Evolutionary conservation across 2,888 invertebrate genomes (phyloP).

Genomic region (Poecilobothrus nobilitatus): DNA sequence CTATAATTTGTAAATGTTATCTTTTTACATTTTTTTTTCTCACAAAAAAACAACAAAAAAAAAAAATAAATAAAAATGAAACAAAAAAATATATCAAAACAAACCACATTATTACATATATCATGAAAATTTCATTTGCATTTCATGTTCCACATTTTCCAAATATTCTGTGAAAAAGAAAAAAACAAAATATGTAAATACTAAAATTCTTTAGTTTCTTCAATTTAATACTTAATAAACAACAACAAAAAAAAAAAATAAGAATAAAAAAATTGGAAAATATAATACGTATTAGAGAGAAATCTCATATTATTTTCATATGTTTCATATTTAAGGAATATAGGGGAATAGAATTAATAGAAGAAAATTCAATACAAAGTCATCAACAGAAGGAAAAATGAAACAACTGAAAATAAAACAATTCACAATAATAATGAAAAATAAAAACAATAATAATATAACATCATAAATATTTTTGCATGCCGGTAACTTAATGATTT

Average conservation of each 20-base stretch:
- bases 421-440: neutral
- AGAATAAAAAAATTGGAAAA: too few species aligned
- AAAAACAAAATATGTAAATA: too few species aligned
- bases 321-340: too few species aligned
- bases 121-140: neutral
- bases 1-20: neutral
- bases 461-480: neutral
- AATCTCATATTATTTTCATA: too few species aligned
- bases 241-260: too few species aligned
- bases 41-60: neutral
- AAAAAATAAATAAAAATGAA: too few species aligned
- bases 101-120: neutral
- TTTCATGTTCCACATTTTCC: conserved; percentile 5
- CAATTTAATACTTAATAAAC: neutral
- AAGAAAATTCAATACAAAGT: too few species aligned
- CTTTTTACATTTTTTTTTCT: neutral
- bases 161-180: neutral
- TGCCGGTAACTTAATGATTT: neutral
- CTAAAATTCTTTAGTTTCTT: neutral
- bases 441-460: neutral
- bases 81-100: neutral
- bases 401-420: neutral
- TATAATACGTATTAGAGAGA: too few species aligned
- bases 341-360: too few species aligned
- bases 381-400: neutral